phyloP scores from a whole-genome alignment of 2,113 vertebrate genomes.

The Haemorhous mexicanus region DNA sequence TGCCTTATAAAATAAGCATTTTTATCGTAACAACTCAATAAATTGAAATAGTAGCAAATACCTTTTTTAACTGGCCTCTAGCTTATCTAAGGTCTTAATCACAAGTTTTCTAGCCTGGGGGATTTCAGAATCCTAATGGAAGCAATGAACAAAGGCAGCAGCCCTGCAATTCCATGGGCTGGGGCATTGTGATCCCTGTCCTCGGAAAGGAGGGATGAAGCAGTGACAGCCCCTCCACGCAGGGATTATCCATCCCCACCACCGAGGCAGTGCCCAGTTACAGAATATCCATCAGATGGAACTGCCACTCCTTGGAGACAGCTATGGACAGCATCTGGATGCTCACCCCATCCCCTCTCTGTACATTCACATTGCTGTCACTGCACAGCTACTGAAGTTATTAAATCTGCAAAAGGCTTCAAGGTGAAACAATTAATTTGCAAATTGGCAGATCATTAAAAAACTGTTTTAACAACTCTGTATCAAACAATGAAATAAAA shows the following conservation, averaged over 20 bases:
- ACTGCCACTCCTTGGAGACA: neutral
- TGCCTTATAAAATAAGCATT: neutral
- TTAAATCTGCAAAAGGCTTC: neutral
- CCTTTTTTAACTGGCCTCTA: neutral
- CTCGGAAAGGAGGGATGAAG: neutral
- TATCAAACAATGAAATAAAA: neutral
- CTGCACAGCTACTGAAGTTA: neutral
- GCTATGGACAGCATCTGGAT: accelerated
- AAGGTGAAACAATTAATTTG: neutral
- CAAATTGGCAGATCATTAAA: neutral
- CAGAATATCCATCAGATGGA: neutral
- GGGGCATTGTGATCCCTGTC: accelerated
- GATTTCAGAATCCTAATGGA: neutral
- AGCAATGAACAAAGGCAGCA: neutral
- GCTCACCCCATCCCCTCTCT: neutral
- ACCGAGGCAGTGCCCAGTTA: neutral
- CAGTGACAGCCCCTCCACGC: neutral
- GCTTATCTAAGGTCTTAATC: neutral
- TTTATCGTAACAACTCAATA: neutral
- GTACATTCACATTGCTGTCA: neutral
- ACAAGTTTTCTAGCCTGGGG: neutral
- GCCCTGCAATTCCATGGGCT: neutral
- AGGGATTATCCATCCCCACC: neutral
- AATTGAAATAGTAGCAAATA: neutral
- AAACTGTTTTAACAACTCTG: neutral